These are phyloP conservation scores for Erebia ligea DNA, from an alignment of 2,888 invertebrate genomes.

Conservation along the genomic window DNA sequence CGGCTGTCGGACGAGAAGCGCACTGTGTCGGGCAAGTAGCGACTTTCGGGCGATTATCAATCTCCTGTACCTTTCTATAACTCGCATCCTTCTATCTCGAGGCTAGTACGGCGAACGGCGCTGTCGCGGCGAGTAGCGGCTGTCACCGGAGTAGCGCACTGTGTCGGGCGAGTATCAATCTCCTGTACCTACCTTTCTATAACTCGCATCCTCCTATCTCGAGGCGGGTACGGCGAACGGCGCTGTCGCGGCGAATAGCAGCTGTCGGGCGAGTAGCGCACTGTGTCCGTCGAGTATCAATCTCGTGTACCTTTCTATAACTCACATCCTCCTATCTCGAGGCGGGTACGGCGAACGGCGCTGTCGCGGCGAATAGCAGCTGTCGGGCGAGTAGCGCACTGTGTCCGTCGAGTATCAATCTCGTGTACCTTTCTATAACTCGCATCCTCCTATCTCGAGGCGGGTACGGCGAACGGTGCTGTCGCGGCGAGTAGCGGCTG, in stretches of 20 bases:
- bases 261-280: constrained; percentile 77
- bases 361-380: constrained; percentile 63
- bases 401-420: constrained; percentile 55
- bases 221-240: constrained; percentile 55
- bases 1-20: constrained; percentile 78
- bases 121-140: constrained; percentile 65
- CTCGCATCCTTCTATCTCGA: constrained; percentile 31
- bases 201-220: constrained; percentile 59
- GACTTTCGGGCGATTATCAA: constrained; percentile 62
- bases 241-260: constrained; percentile 59
- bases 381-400: constrained; percentile 65
- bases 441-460: constrained; percentile 58
- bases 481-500: constrained; percentile 61
- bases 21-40: constrained; percentile 64
- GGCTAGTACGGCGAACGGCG: constrained; percentile 45
- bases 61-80: constrained; percentile 59
- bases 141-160: constrained; percentile 67
- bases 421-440: constrained; percentile 60
- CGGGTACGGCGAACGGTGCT: constrained; percentile 57
- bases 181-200: constrained; percentile 61
- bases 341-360: constrained; percentile 49
- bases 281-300: constrained; percentile 67
- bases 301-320: constrained; percentile 59
- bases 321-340: too few relatives aligned
- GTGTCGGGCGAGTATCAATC: constrained; percentile 55